Evolutionary conservation across 2,797 vertebrate species (phyloP).

Genomic region (Telmatherina bonti): DNA sequence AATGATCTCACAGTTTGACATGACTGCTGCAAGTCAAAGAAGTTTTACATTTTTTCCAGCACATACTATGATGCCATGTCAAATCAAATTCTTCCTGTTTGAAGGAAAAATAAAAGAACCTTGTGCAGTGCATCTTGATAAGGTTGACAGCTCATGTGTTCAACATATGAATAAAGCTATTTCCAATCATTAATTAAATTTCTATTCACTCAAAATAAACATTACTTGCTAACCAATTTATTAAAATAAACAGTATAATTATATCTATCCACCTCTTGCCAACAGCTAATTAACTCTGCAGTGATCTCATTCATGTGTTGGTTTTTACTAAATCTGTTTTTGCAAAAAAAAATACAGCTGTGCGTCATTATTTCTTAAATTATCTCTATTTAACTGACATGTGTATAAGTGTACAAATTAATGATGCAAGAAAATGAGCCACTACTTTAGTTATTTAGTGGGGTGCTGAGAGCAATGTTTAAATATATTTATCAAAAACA

Average conservation of each 20-base stretch:
- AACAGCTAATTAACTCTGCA: not conserved
- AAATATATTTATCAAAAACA: constrained; percentile 3
- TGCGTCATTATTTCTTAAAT: constrained; percentile 8
- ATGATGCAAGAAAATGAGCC: not conserved
- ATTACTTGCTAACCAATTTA: not conserved
- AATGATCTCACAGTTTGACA: not conserved
- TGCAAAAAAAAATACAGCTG: constrained; percentile 3
- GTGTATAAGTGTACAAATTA: not conserved
- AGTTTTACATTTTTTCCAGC: not conserved
- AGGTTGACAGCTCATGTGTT: not conserved
- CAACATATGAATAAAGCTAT: not conserved
- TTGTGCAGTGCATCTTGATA: not conserved
- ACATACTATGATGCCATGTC: not conserved
- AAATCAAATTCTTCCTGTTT: not conserved
- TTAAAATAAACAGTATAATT: constrained; percentile 4
- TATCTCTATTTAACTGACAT: constrained; percentile 2
- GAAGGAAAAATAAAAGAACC: not conserved
- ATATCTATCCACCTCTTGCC: not conserved
- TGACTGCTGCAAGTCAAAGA: not conserved
- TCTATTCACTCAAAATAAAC: not conserved
- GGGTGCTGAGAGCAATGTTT: not conserved
- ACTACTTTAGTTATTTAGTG: constrained; percentile 2
- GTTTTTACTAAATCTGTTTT: constrained; percentile 3
- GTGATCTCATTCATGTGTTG: not conserved
- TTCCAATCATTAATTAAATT: not conserved